Evolutionary conservation across 2,797 vertebrate genomes (phyloP), one percentile per base, ranked within the genome.

Genomic region (Scleropages formosus): DNA sequence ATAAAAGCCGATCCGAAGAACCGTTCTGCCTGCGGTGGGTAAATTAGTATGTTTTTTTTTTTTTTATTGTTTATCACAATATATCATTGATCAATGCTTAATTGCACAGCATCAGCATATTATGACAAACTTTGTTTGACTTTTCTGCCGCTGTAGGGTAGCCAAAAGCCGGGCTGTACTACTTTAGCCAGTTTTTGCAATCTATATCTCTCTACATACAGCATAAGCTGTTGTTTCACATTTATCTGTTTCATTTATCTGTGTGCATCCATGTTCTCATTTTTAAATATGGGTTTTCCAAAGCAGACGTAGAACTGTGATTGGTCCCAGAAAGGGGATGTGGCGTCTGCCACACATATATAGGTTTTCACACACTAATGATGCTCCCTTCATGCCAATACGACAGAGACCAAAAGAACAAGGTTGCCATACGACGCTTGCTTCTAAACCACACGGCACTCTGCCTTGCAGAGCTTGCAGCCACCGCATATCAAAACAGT

Each of bases 101-200:
- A 84, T 87, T 87, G 88, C 88, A 88, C 89, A 83, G 82, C 86
- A 73, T 83, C 84, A 56, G 79, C 77, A 78, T 83, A 83, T 84
- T 79, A 90, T 88, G 88, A 92, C 82, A 88, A 91, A 88, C 85
- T 93, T 83, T 90, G 90, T 92, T 92, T 83, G 90, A 91, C 83
- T 77, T 83, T 80, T 79, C 82, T 78, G 53, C 69, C 78, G 71
- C 76, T 87, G 82, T 87, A 82, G 63, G 69, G 58, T 51, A 31
- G 80, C 77, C 66, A 10, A 11, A 39, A 64, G 72, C 68, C n/a
- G 64, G 46, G 53, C 65, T 46, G 78, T 59, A 31, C 71, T 62
- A 47, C 70, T 77, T 47, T 77, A 70, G 62, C 61, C 18, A 46
- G 27, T 16, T 16, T 53, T 46, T 39, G 77, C 80, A 59, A 77